phyloP scores from a whole-genome alignment of 2,888 invertebrate species.

The Drosophila pseudotalamancana region DNA sequence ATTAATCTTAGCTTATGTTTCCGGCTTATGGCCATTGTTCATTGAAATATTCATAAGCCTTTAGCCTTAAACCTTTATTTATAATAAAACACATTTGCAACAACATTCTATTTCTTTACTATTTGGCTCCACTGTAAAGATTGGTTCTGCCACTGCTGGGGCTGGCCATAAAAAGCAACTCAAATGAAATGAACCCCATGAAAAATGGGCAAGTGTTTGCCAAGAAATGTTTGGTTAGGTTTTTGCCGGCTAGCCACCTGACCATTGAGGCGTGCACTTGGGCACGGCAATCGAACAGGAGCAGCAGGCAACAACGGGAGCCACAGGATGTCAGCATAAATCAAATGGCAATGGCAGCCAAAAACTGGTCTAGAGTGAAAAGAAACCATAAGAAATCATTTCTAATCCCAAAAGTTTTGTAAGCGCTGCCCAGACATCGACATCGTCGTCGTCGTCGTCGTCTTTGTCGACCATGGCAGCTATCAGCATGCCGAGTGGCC shows the following conservation, averaged over 20 bases:
- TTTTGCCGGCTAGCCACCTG: slow-evolving; percentile 61
- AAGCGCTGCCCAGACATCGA: slow-evolving; percentile 48
- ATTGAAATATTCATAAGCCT: no score
- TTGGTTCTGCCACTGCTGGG: slow-evolving; percentile 7
- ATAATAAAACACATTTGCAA: no score
- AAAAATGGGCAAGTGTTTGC: slow-evolving; percentile 79
- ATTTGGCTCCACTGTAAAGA: slow-evolving; percentile 33
- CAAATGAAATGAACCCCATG: slow-evolving; percentile 75
- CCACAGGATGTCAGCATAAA: slow-evolving; percentile 81
- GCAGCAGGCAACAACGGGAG: slow-evolving; percentile 26
- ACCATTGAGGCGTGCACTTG: slow-evolving; percentile 71
- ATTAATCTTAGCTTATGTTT: no score
- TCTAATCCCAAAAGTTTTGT: slow-evolving; percentile 75
- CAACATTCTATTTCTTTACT: no score
- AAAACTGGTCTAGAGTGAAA: slow-evolving; percentile 26
- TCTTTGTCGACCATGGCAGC: slow-evolving; percentile 47
- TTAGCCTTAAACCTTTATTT: no score
- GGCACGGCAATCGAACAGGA: slow-evolving; percentile 55
- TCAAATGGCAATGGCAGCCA: slow-evolving; percentile 66
- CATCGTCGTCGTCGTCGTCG: no score
- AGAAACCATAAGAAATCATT: slow-evolving; percentile 73
- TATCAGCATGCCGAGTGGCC: slow-evolving; percentile 56
- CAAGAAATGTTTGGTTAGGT: slow-evolving; percentile 75
- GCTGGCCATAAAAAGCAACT: slow-evolving; percentile 69
- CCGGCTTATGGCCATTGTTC: no score